Evolutionary conservation across 2,113 vertebrate genomes (phyloP).

Genomic region (Sialia sialis): DNA sequence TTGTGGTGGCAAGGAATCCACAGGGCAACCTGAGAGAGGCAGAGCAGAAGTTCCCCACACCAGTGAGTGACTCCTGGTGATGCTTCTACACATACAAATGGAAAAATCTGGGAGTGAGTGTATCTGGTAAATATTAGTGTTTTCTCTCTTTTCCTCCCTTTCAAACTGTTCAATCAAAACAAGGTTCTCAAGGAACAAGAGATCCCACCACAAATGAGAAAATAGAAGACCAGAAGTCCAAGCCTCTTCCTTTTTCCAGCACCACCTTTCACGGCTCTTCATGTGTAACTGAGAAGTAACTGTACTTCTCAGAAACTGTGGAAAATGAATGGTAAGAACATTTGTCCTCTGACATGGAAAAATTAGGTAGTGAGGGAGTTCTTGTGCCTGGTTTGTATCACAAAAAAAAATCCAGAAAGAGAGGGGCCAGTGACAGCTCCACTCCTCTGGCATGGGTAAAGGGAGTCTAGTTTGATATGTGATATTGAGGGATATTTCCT

Average conservation of each 20-base stretch:
- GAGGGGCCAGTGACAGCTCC: neutral
- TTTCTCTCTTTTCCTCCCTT: neutral
- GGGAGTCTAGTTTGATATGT: neutral
- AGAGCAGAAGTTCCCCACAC: neutral
- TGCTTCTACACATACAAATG: neutral
- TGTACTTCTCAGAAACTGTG: neutral
- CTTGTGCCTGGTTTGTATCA: constrained; percentile 53
- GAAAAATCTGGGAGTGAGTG: neutral
- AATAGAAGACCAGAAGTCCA: neutral
- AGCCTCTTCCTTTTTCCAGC: neutral
- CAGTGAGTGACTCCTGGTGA: neutral
- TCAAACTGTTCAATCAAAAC: neutral
- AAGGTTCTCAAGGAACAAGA: neutral
- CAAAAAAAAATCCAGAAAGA: neutral
- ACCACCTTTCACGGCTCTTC: neutral
- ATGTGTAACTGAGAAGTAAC: neutral
- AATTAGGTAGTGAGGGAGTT: neutral
- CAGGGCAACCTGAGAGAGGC: neutral
- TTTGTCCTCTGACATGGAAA: neutral
- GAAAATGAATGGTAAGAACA: constrained; percentile 19
- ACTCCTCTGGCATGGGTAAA: neutral
- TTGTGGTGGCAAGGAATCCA: neutral
- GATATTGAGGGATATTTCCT: constrained; percentile 23
- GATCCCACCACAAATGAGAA: neutral
- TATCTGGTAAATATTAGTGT: neutral